Evolutionary conservation across 2,797 vertebrate genomes (phyloP).

Genomic region (Dermochelys coriacea): DNA sequence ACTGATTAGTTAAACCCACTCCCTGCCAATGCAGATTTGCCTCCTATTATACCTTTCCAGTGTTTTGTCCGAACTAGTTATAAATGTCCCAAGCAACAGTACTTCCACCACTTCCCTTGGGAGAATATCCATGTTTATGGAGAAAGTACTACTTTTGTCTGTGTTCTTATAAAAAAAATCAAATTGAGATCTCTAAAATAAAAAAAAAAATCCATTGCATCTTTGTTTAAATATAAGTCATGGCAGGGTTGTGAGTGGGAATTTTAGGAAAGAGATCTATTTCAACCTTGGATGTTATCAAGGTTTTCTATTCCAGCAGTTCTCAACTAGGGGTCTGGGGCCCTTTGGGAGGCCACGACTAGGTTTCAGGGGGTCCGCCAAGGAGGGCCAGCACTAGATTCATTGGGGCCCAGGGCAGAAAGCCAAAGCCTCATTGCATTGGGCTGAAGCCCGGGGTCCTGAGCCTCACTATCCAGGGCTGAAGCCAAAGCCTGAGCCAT

Average conservation of each 20-base stretch:
- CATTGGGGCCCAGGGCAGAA: too few species aligned
- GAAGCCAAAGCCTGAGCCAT: too few species aligned
- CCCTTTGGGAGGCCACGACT: too few species aligned
- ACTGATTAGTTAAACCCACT: background rate
- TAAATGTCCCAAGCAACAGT: background rate
- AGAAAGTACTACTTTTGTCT: background rate
- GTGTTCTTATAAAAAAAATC: background rate
- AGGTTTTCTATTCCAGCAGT: background rate
- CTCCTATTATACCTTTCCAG: rapidly evolving
- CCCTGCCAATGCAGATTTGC: background rate
- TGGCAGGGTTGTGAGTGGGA: background rate
- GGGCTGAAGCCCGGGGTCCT: too few species aligned
- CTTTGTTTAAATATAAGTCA: background rate
- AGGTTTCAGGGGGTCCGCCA: too few species aligned
- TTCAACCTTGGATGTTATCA: background rate
- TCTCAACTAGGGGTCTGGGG: too few species aligned
- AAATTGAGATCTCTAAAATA: background rate
- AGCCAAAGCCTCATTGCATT: too few species aligned
- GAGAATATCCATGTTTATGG: background rate
- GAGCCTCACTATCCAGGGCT: too few species aligned
- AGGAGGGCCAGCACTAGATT: too few species aligned
- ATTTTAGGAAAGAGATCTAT: background rate
- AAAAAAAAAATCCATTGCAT: background rate
- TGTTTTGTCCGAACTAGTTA: background rate
- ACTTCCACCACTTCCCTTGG: background rate